A percentile compares a stretch with the other conserved stretches of the same genome.
phyloP scores from a whole-genome alignment of 2,888 invertebrate genomes.

The Drosophila formosana region DNA sequence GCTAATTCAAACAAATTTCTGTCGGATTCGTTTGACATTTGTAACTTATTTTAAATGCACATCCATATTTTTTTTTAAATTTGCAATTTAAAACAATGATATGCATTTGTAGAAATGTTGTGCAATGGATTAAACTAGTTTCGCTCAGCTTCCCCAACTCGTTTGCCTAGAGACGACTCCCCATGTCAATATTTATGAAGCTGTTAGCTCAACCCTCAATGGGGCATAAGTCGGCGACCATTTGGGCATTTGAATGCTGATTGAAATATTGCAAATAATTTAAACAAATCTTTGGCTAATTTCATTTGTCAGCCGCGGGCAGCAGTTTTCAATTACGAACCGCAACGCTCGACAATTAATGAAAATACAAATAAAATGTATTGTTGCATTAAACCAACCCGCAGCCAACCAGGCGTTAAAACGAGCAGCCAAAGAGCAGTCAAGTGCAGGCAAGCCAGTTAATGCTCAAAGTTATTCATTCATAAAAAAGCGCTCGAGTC shows the following conservation, averaged over 20 bases:
- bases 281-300: conserved; percentile 9
- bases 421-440: conserved; percentile 16
- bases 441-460: conserved; percentile 45
- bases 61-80: conserved; percentile 16
- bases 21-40: neutral
- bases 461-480: conserved; percentile 70
- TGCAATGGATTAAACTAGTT: conserved; percentile 52
- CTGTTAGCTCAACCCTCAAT: conserved; percentile 23
- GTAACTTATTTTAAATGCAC: neutral
- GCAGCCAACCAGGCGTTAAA: conserved; percentile 58
- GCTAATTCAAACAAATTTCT: neutral
- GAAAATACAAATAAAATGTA: conserved; percentile 32
- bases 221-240: conserved; percentile 42
- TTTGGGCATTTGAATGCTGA: conserved; percentile 22
- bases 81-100: conserved; percentile 46
- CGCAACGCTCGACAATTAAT: conserved; percentile 53
- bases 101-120: conserved; percentile 51
- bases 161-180: conserved; percentile 34
- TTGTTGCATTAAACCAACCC: conserved; percentile 53
- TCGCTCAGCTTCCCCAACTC: conserved; percentile 41
- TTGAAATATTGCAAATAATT: conserved; percentile 19
- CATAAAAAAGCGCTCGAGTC: conserved; percentile 55
- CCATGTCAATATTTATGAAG: neutral
- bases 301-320: conserved; percentile 16
- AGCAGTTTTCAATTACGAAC: conserved; percentile 30